Percentiles rank a stretch among this genome's conserved stretches.
Conservation (phyloP, 23 tunicate species). For the Clavelina lepadiformis region DNA sequence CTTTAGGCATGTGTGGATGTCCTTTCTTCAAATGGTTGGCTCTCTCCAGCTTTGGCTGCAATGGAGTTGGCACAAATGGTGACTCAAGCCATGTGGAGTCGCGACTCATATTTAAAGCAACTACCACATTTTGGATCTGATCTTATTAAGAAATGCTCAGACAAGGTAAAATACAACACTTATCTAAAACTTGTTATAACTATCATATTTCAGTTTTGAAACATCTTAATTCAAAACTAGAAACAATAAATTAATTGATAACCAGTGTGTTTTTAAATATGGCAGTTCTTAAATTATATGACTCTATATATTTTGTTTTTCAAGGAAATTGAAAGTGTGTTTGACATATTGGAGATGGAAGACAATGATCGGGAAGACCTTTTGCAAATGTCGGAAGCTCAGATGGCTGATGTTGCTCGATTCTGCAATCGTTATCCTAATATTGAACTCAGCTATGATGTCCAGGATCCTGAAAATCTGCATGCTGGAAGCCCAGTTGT, state of each 20-base stretch:
- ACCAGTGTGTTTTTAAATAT: too few species aligned
- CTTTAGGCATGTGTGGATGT: conserved; percentile 97
- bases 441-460: conserved; percentile 78
- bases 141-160: conserved; percentile 76
- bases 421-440: conserved; percentile 97
- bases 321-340: conserved; percentile 94
- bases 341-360: conserved; percentile 98
- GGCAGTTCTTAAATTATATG: too few species aligned
- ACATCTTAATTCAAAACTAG: too few species aligned
- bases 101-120: conserved; percentile 92
- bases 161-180: conserved; percentile 62
- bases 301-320: not conserved
- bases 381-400: conserved; percentile 60
- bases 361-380: conserved; percentile 74
- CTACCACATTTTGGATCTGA: conserved; percentile 87
- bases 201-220: too few species aligned
- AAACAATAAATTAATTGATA: too few species aligned
- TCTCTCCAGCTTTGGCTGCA: conserved; percentile 96
- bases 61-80: conserved; percentile 99
- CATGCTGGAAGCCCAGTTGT: conserved; percentile 75
- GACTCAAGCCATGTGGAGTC: conserved; percentile 98
- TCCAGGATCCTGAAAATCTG: conserved; percentile 58
- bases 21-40: conserved; percentile 96
- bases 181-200: too few species aligned
- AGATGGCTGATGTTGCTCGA: conserved; percentile 97